phyloP scores from a whole-genome alignment of 1,140 invertebrate genomes.

The Drosophila cardini region DNA sequence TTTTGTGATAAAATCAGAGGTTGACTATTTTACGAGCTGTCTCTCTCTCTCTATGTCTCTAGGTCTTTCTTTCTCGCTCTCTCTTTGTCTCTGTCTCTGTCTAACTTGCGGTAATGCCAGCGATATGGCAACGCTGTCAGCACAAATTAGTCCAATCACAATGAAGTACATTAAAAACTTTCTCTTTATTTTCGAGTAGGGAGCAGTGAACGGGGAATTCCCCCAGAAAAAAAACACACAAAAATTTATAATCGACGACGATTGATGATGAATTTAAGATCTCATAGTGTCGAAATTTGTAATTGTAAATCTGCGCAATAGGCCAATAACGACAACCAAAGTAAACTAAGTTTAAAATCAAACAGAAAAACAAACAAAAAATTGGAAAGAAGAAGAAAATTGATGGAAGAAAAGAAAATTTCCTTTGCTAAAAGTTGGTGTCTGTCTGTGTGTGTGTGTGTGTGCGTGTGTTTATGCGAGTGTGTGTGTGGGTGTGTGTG shows the following conservation, averaged over 20 bases:
- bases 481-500: no score
- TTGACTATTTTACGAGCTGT: not conserved
- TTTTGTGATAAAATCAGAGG: no score
- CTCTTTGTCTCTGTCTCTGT: not conserved
- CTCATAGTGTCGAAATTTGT: constrained; percentile 50
- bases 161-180: not conserved
- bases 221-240: not conserved
- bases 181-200: not conserved
- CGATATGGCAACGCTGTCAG: not conserved
- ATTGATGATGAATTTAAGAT: constrained; percentile 27
- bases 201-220: not conserved
- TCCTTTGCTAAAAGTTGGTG: constrained; percentile 55
- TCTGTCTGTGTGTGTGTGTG: constrained; percentile 43
- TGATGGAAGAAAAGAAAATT: constrained; percentile 8
- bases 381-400: constrained; percentile 20
- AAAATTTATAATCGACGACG: constrained; percentile 3
- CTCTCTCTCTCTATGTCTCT: not conserved
- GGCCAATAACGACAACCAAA: constrained; percentile 77
- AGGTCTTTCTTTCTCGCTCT: not conserved
- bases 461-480: constrained; percentile 27
- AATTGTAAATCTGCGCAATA: constrained; percentile 74
- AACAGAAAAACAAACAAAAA: constrained; percentile 40
- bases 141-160: not conserved
- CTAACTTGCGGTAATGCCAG: not conserved
- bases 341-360: constrained; percentile 65